A percentile compares a stretch with the other conserved stretches of the same genome.
These are phyloP conservation scores for Amyelois transitella DNA, from an alignment of 1,140 invertebrate genomes.

Conservation along the genomic window DNA sequence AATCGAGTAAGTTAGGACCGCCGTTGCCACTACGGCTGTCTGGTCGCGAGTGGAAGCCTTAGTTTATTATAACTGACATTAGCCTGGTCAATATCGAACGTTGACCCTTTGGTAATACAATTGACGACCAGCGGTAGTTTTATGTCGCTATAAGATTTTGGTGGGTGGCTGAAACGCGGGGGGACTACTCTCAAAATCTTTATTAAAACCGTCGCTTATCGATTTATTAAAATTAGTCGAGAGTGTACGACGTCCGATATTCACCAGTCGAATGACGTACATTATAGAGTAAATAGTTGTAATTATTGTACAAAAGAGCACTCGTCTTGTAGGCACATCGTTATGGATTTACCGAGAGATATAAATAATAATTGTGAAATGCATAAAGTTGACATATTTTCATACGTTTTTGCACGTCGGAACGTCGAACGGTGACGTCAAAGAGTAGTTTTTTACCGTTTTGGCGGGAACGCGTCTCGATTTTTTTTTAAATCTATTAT, in stretches of 20 bases:
- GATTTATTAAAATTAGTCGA: not conserved
- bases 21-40: conserved; percentile 5
- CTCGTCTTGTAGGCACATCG: conserved; percentile 66
- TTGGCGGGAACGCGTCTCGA: conserved; percentile 35
- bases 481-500: conserved; percentile 8
- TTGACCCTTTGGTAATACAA: not conserved
- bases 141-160: too few relatives aligned
- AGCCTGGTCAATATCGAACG: not conserved
- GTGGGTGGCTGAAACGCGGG: not conserved
- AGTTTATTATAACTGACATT: conserved; percentile 34
- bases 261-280: not conserved
- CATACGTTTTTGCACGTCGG: conserved; percentile 72
- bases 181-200: not conserved
- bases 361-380: conserved; percentile 42
- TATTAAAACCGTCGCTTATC: too few relatives aligned
- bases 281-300: conserved; percentile 44
- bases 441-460: conserved; percentile 46
- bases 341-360: conserved; percentile 66
- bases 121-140: too few relatives aligned
- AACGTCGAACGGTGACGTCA: conserved; percentile 36
- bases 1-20: conserved; percentile 16
- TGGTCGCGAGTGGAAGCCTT: conserved; percentile 40
- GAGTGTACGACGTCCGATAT: not conserved
- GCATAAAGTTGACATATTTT: conserved; percentile 72
- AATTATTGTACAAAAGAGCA: conserved; percentile 68